A percentile compares a stretch with the other conserved stretches of the same genome.
phyloP scores from a whole-genome alignment of 2,113 vertebrate genomes.

The Syngnathus typhle region DNA sequence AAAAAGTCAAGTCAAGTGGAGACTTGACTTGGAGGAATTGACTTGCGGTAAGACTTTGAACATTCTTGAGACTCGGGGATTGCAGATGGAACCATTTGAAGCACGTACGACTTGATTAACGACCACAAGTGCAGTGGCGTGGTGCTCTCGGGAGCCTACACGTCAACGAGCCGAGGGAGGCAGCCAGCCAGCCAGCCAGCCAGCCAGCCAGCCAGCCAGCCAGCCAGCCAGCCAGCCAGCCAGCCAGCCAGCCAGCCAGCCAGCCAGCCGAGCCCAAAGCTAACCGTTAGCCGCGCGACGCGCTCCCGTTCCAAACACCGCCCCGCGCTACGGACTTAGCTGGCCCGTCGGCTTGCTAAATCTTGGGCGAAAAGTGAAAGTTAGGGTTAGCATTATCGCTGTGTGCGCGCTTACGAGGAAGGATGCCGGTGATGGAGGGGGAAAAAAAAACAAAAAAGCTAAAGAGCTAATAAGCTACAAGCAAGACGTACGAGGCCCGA shows the following conservation, averaged over 20 bases:
- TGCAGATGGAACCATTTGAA: neutral
- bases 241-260: neutral
- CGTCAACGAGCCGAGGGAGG: neutral
- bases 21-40: too few relatives aligned
- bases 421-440: slow-evolving; percentile 31
- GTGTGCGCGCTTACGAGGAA: neutral
- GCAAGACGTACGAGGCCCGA: slow-evolving; percentile 38
- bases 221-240: neutral
- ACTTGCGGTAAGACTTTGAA: neutral
- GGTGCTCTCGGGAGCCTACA: neutral
- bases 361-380: neutral
- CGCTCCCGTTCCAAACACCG: neutral
- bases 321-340: neutral
- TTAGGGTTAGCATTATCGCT: neutral
- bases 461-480: slow-evolving; percentile 7
- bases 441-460: neutral
- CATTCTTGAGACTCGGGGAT: neutral
- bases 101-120: neutral
- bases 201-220: neutral
- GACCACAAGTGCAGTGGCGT: neutral
- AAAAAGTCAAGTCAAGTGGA: too few relatives aligned
- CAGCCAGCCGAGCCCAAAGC: slow-evolving; percentile 5
- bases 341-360: neutral
- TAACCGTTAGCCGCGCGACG: slow-evolving; percentile 38
- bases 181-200: neutral